Base-by-base conservation (phyloP, 2,797 vertebrate genomes). In the Heliangelus exortis region DNA sequence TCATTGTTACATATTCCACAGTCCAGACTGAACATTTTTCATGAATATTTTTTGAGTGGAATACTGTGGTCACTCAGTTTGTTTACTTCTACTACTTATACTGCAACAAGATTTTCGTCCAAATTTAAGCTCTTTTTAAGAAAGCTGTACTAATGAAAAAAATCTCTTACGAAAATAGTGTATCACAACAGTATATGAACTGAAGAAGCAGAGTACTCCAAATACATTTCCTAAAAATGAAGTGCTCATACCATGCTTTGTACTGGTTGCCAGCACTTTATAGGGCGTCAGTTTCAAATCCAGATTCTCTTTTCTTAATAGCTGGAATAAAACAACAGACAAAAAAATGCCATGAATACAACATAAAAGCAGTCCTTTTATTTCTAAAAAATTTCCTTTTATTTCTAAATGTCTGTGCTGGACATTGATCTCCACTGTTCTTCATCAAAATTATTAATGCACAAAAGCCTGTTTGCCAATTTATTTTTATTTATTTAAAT, bases 271-370 rank as follows among this genome's bases (percentile, higher is more conserved):
- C 94, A 99, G 97, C 19, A 99, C 99, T 97, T 99, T 99, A 94
- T 99, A 99, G 4, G 99, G 99, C 2, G 99, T 99, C 96, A 99
- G 93, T 95, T 99, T 99, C 96, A 99, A 97, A 98, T 99, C 99
- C 97, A 99, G 95, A 91, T 99, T 99, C 96, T 99, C 99, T 95
- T 99, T 99, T 58, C 99, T 98, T 86, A 99, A 97, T 14, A 99
- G 97, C 99, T 99, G 62, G 41, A 76, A 63, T 57, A 29, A 62
- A 54, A 54, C 16, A 50, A 50, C 12, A 94, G 92, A 2, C 36
- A 19, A 85, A 29, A 61, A 7, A 90, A 76, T 14, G 79, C 7
- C n/a, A 63, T 67, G 5, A 90, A 50, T 25, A 9, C 9, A 87
- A 66, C 0, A 82, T 14, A 72, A 81, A 90, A 20, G 19, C 2